Base-by-base conservation (phyloP, 2,888 invertebrate species). In the Pandemis cinnamomeana region DNA sequence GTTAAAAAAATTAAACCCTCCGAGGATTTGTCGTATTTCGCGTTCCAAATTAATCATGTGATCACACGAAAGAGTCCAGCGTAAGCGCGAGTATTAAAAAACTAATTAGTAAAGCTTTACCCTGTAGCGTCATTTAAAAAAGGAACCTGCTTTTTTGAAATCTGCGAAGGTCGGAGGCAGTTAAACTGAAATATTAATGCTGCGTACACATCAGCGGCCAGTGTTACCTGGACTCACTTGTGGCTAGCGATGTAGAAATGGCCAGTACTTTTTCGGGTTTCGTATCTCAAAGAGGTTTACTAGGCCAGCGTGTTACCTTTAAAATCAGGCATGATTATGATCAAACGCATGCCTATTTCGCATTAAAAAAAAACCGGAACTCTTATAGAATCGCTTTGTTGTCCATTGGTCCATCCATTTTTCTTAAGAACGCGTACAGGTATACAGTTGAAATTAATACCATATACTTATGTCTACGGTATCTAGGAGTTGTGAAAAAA, bases 181-280 rank as follows among this genome's bases (percentile, higher is more conserved):
- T 72, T 60, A 48, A 48, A 51, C 67, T 72, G 71, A 72, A 72
- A 72, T 67, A 67, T 72, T 72, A 55, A 72, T 60, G 48, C 7
- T 46, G 64, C 36, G 41, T 58, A n/a, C 46, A 55, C 15, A 46
- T 67, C 10, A n/a, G 41, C 27, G 51, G n/a, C 71, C 67, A 67
- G 53, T 6, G n/a, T 36, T 51, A 13, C 27, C 4, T 53, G 63
- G 63, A 41, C 70, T 15, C 53, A 44, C 44, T 44, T 11, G 63
- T 63, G 3, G 20, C 15, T 6, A 15, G 8, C 27, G 1, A 15
- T 8, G 13, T 44, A 8, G 44, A 2, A 4, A 36, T 2, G 27
- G 27, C 27, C 27, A 36, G 27, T 36, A 36, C 2, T 36, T 20
- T 36, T 36, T 36, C 27, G 27, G 27, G 27, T 7, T 7, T 42